Base-by-base conservation (phyloP, 1,140 invertebrate genomes). In the Gyrodactylus bullatarudis region DNA sequence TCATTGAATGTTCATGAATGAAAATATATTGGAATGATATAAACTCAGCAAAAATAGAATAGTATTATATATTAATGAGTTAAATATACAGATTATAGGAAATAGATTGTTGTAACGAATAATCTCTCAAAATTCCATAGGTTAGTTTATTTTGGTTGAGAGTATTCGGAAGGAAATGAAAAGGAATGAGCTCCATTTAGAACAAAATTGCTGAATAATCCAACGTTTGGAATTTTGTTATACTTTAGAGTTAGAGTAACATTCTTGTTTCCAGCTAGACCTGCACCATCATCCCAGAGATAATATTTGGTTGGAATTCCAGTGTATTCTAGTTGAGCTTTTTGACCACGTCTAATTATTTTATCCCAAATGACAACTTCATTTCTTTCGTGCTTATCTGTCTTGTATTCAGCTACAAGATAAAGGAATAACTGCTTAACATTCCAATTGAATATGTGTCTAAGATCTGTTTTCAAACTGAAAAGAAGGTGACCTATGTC, bases 161-260 rank as follows among this genome's bases (percentile, higher is more conserved):
- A n/a, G n/a, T n/a, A n/a, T n/a, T n/a, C n/a, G n/a, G n/a, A n/a
- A 23, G 91, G 91, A 79, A 97, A 95, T 79, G 85, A 84, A 79
- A 96, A 91, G 71, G 84, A 85, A 79, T 95, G 89, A 75, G 84
- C 85, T 71, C 89, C 90, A 76, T 84, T 81, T 20, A 88, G 87
- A 80, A 85, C 85, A 27, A 93, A 85, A 77, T 87, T 89, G 24
- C 90, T 91, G 74, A 97, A 82, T 73, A 89, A 83, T 69, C 94
- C 94, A 77, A 93, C 91, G 84, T 98, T 98, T 68, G 94, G 94
- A 76, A 98, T 92, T 34, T 98, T 89, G 81, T 98, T 98, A 89
- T 91, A 98, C 0, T 89, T 89, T 20, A 96, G 80, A n/a, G 86
- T 87, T 71, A 98, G 81, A 1, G 90, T 91, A 0, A 96, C 86